Conservation (phyloP, 23 tunicate genomes). For the Halocynthia roretzi region DNA sequence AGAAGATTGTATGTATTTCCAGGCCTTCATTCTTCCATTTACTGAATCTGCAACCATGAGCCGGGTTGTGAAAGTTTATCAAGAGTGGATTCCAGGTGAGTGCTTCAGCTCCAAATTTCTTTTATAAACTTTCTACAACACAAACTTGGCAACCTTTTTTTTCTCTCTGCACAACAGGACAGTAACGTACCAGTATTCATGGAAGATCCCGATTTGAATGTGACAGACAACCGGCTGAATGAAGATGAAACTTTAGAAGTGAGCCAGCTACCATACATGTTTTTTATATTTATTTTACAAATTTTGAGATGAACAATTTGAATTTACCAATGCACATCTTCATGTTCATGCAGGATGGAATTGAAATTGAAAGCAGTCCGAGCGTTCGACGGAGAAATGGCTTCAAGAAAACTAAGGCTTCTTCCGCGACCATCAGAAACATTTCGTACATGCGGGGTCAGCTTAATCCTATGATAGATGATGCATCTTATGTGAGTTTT, state of each 20-base stretch:
- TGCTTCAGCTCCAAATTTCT: no score
- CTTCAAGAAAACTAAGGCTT: neutral
- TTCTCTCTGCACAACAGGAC: slow-evolving; percentile 17
- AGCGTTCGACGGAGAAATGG: neutral
- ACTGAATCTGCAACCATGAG: slow-evolving; percentile 66
- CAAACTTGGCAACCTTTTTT: neutral
- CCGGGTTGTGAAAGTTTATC: slow-evolving; percentile 59
- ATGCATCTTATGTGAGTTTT: slow-evolving; percentile 35
- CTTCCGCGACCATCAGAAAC: slow-evolving; percentile 27
- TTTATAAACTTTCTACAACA: neutral
- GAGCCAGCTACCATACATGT: neutral
- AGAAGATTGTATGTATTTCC: neutral
- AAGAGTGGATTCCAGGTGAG: slow-evolving; percentile 61
- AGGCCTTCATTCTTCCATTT: slow-evolving; percentile 65
- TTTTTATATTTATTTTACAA: neutral
- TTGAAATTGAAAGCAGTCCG: neutral
- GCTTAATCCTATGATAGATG: slow-evolving; percentile 48
- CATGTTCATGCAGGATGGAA: neutral
- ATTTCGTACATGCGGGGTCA: slow-evolving; percentile 75
- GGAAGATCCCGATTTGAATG: slow-evolving; percentile 15
- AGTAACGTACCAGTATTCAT: slow-evolving; percentile 38
- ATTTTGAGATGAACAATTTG: neutral
- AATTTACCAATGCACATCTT: neutral
- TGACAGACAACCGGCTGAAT: neutral
- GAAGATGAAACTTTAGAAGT: neutral